These are phyloP conservation scores for Drosophila birchii DNA, from an alignment of 2,888 invertebrate genomes.

Conservation along the genomic window DNA sequence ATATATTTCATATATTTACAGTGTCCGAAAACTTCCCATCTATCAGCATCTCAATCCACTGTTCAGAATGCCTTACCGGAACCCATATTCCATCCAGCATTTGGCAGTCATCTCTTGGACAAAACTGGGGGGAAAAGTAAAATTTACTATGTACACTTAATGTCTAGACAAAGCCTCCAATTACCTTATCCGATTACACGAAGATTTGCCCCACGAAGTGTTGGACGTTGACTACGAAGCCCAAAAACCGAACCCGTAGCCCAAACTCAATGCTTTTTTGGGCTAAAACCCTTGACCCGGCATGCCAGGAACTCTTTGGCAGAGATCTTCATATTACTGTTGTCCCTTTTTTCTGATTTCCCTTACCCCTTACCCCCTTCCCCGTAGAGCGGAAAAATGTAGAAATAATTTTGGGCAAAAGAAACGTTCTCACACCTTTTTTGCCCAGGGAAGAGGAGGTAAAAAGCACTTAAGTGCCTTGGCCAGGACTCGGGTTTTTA, in stretches of 20 bases:
- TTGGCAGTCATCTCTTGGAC: conserved; percentile 44
- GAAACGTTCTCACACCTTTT: conserved; percentile 61
- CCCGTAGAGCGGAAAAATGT: conserved; percentile 61
- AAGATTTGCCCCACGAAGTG: conserved; percentile 79
- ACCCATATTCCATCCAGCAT: conserved; percentile 18
- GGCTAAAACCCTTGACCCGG: conserved; percentile 63
- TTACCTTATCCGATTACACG: conserved; percentile 84
- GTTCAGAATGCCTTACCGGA: conserved; percentile 14
- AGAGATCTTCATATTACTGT: conserved; percentile 66
- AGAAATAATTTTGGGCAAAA: conserved; percentile 66
- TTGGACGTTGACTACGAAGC: conserved; percentile 46
- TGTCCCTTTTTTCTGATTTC: conserved; percentile 51
- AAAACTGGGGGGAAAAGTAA: conserved; percentile 64
- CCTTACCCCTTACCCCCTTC: neutral
- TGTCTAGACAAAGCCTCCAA: conserved; percentile 84
- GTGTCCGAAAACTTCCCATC: too few species aligned
- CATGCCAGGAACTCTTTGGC: conserved; percentile 50
- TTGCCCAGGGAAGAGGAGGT: conserved; percentile 47
- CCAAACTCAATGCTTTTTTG: conserved; percentile 9
- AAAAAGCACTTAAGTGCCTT: conserved; percentile 77
- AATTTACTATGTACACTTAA: conserved; percentile 83
- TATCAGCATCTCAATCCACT: conserved; percentile 26
- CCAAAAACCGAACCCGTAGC: conserved; percentile 10
- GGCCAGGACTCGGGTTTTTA: conserved; percentile 72
- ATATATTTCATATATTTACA: too few species aligned